A percentile compares a stretch with the other conserved stretches of the same genome.
Evolutionary conservation across 2,797 vertebrate genomes (phyloP).

Genomic region (Meda fulgida): DNA sequence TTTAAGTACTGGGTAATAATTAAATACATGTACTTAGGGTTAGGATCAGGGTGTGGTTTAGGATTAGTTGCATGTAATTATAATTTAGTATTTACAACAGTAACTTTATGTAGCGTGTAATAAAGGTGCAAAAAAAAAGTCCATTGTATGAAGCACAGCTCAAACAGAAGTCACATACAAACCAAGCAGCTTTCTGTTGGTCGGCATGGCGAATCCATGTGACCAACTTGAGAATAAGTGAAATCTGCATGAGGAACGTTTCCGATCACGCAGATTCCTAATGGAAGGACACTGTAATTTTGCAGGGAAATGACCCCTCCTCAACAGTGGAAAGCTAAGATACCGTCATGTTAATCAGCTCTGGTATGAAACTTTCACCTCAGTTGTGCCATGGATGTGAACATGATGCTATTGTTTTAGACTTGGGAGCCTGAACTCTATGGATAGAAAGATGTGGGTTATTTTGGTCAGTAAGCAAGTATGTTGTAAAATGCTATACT

Average conservation of each 20-base stretch:
- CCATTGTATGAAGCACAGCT: no score
- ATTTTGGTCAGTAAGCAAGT: not conserved
- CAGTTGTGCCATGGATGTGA: not conserved
- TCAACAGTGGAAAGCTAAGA: not conserved
- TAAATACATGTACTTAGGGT: no score
- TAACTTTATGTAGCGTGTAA: no score
- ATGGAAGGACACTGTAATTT: not conserved
- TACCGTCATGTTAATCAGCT: not conserved
- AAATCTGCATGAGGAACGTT: not conserved
- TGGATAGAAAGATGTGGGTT: not conserved
- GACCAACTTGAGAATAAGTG: no score
- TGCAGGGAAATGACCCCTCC: not conserved
- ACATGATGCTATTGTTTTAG: not conserved
- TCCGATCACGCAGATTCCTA: not conserved
- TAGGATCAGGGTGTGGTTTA: not conserved
- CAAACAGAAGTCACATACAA: no score
- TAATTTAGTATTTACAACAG: no score
- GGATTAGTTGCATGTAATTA: no score
- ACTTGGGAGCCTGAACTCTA: not conserved
- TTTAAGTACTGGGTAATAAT: no score
- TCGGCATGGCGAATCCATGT: no score
- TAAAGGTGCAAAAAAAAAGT: no score
- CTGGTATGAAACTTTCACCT: not conserved
- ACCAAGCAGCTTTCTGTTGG: no score
- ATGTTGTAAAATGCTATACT: conserved; percentile 2